A percentile compares a stretch with the other conserved stretches of the same genome.
Evolutionary conservation across 2,113 vertebrate species (phyloP).

Genomic region (Notothenia coriiceps): DNA sequence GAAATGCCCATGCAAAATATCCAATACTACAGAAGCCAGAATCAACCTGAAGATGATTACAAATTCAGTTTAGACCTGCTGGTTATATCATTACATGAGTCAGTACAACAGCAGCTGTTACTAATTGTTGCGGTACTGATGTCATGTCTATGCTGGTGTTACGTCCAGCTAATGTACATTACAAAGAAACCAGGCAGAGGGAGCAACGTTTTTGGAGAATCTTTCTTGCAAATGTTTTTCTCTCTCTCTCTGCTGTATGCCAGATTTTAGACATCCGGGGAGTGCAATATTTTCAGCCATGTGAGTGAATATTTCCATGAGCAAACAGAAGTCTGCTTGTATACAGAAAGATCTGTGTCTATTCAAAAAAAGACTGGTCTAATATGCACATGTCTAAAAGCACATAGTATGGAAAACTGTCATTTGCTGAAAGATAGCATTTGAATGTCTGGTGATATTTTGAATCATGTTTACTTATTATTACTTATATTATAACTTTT

Average conservation of each 20-base stretch:
- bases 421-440: neutral
- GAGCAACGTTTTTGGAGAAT: constrained; percentile 18
- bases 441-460: constrained; percentile 2
- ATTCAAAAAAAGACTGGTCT: constrained; percentile 22
- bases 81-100: constrained; percentile 61
- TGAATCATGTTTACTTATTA: neutral
- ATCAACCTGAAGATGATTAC: constrained; percentile 67
- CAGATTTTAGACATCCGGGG: constrained; percentile 44
- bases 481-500: too few species aligned
- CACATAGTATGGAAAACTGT: neutral
- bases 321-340: constrained; percentile 34
- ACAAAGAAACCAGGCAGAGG: constrained; percentile 1
- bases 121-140: constrained; percentile 50
- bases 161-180: constrained; percentile 22
- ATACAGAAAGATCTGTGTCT: constrained; percentile 47
- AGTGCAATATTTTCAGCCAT: constrained; percentile 41
- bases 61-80: constrained; percentile 50
- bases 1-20: constrained; percentile 65
- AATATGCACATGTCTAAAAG: neutral
- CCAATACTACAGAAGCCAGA: constrained; percentile 51
- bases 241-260: constrained; percentile 13
- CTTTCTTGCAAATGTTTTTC: constrained; percentile 25
- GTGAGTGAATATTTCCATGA: constrained; percentile 44
- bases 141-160: constrained; percentile 52
- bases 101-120: constrained; percentile 57